phyloP scores from a whole-genome alignment of 2,888 invertebrate genomes.

The Aspidapion aeneum region DNA sequence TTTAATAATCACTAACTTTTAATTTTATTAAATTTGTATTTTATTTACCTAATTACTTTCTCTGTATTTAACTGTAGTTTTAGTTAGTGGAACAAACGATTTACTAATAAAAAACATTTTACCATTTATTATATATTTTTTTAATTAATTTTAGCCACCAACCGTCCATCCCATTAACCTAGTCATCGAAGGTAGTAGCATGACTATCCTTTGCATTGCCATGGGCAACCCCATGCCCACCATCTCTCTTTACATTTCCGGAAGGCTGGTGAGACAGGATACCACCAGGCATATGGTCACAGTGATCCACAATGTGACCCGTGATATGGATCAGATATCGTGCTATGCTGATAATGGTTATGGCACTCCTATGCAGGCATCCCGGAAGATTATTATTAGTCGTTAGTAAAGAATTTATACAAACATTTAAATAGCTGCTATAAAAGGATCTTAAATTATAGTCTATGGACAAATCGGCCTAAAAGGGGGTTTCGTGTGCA shows the following conservation, averaged over 20 bases:
- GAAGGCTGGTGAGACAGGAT: conserved; percentile 75
- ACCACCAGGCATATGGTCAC: conserved; percentile 83
- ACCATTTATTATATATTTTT: background rate
- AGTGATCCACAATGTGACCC: conserved; percentile 78
- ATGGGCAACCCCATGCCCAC: conserved; percentile 84
- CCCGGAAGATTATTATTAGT: conserved; percentile 74
- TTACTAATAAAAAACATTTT: no score
- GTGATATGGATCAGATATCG: conserved; percentile 82
- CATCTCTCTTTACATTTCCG: conserved; percentile 77
- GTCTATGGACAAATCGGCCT: no score
- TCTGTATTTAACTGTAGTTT: no score
- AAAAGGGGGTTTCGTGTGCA: no score
- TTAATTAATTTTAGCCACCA: conserved; percentile 59
- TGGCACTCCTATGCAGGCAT: conserved; percentile 83
- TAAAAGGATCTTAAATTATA: no score
- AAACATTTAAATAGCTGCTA: no score
- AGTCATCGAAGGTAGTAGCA: conserved; percentile 79
- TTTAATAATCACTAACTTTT: no score
- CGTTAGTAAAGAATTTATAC: conserved; percentile 59
- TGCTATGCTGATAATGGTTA: conserved; percentile 88
- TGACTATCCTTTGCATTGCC: conserved; percentile 82
- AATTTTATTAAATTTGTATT: no score
- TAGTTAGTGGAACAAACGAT: no score
- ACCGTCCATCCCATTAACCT: conserved; percentile 80
- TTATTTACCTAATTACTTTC: no score